Evolutionary conservation across 1,140 invertebrate species (phyloP).

Genomic region (Macrobrachium rosenbergii): DNA sequence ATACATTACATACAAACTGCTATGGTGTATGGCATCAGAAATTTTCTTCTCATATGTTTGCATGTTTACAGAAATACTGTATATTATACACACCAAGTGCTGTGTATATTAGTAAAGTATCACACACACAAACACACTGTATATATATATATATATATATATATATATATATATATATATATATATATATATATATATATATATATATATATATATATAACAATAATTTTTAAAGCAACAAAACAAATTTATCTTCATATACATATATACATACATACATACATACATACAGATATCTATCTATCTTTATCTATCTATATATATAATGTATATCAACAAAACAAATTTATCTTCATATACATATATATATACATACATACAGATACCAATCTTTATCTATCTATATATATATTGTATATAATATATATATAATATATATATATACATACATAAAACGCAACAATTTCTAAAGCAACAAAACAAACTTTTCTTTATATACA

Average conservation of each 20-base stretch:
- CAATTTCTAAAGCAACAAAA: not conserved
- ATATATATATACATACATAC: too few relatives aligned
- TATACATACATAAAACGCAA: slow-evolving; percentile 21
- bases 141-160: slow-evolving; percentile 13
- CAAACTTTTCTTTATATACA: not conserved
- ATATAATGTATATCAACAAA: slow-evolving; percentile 10
- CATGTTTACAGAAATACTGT: too few relatives aligned
- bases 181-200: slow-evolving; percentile 15
- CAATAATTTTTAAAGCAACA: not conserved
- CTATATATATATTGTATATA: too few relatives aligned
- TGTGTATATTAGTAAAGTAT: not conserved
- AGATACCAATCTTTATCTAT: too few relatives aligned
- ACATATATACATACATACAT: slow-evolving; percentile 18
- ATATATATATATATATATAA: slow-evolving; percentile 1
- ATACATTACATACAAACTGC: too few relatives aligned
- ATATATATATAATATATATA: slow-evolving; percentile 22
- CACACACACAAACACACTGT: not conserved
- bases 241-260: not conserved
- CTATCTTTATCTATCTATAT: slow-evolving; percentile 34
- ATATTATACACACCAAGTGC: too few relatives aligned
- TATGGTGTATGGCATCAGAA: too few relatives aligned
- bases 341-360: too few relatives aligned
- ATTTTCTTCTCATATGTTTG: too few relatives aligned
- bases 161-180: slow-evolving; percentile 9
- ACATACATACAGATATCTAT: slow-evolving; percentile 32